These are phyloP conservation scores for Parthenolecanium corni DNA, from an alignment of 2,888 invertebrate genomes.

Conservation along the genomic window DNA sequence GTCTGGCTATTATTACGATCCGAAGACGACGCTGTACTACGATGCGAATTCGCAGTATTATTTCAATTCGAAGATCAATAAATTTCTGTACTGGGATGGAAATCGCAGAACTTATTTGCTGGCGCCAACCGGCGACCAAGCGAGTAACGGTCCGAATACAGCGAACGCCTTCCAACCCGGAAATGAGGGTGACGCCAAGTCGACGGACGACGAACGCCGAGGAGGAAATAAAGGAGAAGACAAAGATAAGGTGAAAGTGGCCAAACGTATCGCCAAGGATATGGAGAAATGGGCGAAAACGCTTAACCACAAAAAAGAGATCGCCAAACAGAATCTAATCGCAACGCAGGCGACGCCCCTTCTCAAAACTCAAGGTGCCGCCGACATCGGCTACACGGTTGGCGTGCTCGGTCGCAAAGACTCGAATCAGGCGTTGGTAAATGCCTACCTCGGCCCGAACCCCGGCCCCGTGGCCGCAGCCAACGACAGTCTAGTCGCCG, in stretches of 20 bases:
- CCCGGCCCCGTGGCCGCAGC: conserved; percentile 17
- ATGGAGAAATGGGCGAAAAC: conserved; percentile 95
- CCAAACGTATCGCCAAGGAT: conserved; percentile 92
- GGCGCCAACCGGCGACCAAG: conserved; percentile 35
- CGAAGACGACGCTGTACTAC: conserved; percentile 84
- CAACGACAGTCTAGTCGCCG: conserved; percentile 49
- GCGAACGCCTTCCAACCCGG: conserved; percentile 35
- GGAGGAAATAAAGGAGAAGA: conserved; percentile 52
- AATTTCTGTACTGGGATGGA: conserved; percentile 92
- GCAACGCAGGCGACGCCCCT: conserved; percentile 41
- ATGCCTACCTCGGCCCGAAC: conserved; percentile 22
- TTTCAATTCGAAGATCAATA: conserved; percentile 79
- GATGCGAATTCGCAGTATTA: conserved; percentile 94
- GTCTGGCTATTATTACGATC: conserved; percentile 93
- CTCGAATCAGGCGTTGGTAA: conserved; percentile 25
- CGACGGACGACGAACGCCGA: conserved; percentile 45
- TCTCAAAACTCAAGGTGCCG: conserved; percentile 40
- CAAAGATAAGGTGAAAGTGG: conserved; percentile 90
- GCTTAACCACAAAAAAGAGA: conserved; percentile 87
- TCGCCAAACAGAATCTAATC: conserved; percentile 38
- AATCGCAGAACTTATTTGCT: conserved; percentile 42
- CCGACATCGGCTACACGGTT: conserved; percentile 87
- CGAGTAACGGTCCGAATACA: neutral
- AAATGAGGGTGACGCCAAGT: conserved; percentile 35
- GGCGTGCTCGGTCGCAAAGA: conserved; percentile 53